Conservation (phyloP, 1,140 invertebrate species). For the Meteorus sp. region DNA sequence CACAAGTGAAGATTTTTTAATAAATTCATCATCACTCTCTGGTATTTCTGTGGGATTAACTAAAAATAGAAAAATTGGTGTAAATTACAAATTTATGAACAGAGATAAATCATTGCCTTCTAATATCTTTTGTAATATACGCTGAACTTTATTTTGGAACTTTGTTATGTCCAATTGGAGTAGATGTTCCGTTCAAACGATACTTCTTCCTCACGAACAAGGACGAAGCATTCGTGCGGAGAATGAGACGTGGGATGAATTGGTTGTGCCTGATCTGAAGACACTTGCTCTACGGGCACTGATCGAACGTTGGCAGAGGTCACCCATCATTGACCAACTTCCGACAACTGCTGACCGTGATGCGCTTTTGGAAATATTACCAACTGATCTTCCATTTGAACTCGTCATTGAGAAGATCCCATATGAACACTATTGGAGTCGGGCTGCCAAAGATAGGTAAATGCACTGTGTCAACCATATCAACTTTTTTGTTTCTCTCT, state of each 20-base stretch:
- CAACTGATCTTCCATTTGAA: slow-evolving; percentile 48
- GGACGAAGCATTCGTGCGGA: slow-evolving; percentile 41
- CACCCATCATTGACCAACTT: slow-evolving; percentile 45
- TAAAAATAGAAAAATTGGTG: no score
- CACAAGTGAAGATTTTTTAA: no score
- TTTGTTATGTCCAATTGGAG: slow-evolving; percentile 7
- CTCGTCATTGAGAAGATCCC: slow-evolving; percentile 41
- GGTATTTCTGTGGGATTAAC: no score
- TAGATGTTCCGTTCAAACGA: slow-evolving; percentile 46
- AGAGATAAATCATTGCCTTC: background rate
- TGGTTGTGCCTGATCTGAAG: slow-evolving; percentile 41
- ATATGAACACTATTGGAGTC: slow-evolving; percentile 52
- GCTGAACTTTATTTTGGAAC: background rate
- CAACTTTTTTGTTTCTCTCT: slow-evolving; percentile 11
- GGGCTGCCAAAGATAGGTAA: slow-evolving; percentile 44
- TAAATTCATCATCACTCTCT: no score
- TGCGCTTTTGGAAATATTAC: slow-evolving; percentile 47
- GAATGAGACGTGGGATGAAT: slow-evolving; percentile 43
- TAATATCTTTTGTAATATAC: background rate
- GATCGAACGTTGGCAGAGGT: slow-evolving; percentile 38
- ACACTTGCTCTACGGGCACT: slow-evolving; percentile 40
- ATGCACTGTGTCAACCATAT: background rate
- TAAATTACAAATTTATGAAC: no score
- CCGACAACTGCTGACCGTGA: slow-evolving; percentile 43
- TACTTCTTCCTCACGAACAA: slow-evolving; percentile 30